Conservation (phyloP, 2,113 vertebrate species). For the Natator depressus region DNA sequence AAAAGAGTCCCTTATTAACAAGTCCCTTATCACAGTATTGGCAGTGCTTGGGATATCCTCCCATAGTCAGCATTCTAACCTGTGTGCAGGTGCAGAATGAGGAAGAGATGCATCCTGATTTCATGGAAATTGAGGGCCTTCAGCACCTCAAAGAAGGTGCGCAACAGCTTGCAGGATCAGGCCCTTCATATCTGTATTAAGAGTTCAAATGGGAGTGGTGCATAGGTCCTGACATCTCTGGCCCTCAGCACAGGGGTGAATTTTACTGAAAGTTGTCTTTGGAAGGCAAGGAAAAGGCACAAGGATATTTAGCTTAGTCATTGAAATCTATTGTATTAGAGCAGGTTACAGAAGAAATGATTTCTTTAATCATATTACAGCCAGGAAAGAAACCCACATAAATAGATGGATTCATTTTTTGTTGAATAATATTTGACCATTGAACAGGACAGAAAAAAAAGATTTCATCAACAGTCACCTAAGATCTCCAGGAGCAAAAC, state of each 20-base stretch:
- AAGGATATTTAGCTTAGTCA: not conserved
- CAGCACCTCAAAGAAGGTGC: not conserved
- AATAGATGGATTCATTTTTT: not conserved
- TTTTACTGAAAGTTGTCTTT: not conserved
- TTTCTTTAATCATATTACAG: not conserved
- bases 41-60: not conserved
- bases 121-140: not conserved
- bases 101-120: not conserved
- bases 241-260: not conserved
- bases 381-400: not conserved
- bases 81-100: not conserved
- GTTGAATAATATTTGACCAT: not conserved
- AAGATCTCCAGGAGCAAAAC: not conserved
- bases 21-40: not conserved
- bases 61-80: not conserved
- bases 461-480: not conserved
- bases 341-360: not conserved
- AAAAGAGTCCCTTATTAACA: not conserved
- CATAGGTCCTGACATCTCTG: not conserved
- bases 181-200: not conserved
- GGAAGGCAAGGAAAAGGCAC: conserved; percentile 11
- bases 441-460: not conserved
- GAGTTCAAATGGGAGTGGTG: not conserved
- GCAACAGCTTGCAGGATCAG: not conserved
- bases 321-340: not conserved